Evolutionary conservation across 2,888 invertebrate species (phyloP).

Genomic region (Therioaphis trifolii): DNA sequence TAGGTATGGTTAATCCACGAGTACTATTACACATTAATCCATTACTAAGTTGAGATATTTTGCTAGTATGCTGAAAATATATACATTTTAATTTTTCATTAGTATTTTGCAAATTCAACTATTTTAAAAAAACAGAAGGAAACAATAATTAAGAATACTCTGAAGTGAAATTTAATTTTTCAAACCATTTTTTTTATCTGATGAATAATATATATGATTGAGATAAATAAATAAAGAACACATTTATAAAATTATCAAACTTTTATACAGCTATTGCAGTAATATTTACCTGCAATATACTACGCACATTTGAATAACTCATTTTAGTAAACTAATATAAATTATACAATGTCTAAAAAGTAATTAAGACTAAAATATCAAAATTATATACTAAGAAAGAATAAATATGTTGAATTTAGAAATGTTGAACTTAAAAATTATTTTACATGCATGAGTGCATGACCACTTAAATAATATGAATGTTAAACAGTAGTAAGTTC

Average conservation of each 20-base stretch:
- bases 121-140: too few relatives aligned
- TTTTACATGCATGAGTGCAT: too few relatives aligned
- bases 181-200: neutral
- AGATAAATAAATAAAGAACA: neutral
- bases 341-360: too few relatives aligned
- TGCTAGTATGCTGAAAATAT: constrained; percentile 30
- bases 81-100: neutral
- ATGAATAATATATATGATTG: neutral
- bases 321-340: neutral
- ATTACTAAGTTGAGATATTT: constrained; percentile 11
- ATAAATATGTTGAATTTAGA: too few relatives aligned
- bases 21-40: constrained; percentile 25
- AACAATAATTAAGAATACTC: neutral
- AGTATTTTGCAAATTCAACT: too few relatives aligned
- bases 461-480: too few relatives aligned
- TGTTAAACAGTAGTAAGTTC: too few relatives aligned
- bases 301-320: constrained; percentile 24
- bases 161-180: neutral
- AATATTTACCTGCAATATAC: constrained; percentile 45
- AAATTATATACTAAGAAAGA: too few relatives aligned
- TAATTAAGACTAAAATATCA: too few relatives aligned
- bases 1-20: constrained; percentile 75
- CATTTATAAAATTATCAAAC: too few relatives aligned
- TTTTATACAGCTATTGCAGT: too few relatives aligned
- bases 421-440: too few relatives aligned